Conservation (phyloP, 64 coral and sea anemone genomes). For the Montipora efflorescens region DNA sequence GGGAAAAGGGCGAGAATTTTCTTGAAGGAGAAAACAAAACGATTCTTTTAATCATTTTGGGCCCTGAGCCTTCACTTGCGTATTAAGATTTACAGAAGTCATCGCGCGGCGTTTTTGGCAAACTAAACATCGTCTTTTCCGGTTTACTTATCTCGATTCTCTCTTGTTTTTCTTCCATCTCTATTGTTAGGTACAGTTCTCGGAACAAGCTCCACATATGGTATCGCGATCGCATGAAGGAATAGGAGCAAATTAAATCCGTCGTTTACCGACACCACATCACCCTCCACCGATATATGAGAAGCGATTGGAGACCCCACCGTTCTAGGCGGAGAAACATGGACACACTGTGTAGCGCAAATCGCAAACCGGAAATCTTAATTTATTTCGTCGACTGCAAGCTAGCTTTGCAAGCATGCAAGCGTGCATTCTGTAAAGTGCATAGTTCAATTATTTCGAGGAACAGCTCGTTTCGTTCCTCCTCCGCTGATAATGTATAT, state of each 20-base stretch:
- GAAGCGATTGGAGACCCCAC: background rate
- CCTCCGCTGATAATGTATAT: slow-evolving; percentile 15
- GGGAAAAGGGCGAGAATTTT: background rate
- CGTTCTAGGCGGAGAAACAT: background rate
- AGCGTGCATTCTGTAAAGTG: slow-evolving; percentile 49
- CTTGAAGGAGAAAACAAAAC: background rate
- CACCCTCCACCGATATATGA: background rate
- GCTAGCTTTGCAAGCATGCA: background rate
- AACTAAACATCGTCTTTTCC: background rate
- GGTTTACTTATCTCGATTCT: slow-evolving; percentile 4
- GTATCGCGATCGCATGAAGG: slow-evolving; percentile 77
- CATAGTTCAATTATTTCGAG: slow-evolving; percentile 44
- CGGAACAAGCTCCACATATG: slow-evolving; percentile 78
- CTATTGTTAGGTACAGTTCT: slow-evolving; percentile 88
- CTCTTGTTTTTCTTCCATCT: slow-evolving; percentile 32
- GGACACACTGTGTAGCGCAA: background rate
- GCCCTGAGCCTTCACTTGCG: background rate
- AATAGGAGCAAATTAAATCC: slow-evolving; percentile 57
- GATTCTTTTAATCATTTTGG: background rate
- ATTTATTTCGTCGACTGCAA: slow-evolving; percentile 54
- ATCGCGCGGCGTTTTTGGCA: background rate
- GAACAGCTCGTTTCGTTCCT: background rate
- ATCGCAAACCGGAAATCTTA: slow-evolving; percentile 41
- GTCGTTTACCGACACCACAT: background rate
- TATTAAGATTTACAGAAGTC: background rate